Evolutionary conservation across 2,888 invertebrate genomes (phyloP).

Genomic region (Myopa testacea): DNA sequence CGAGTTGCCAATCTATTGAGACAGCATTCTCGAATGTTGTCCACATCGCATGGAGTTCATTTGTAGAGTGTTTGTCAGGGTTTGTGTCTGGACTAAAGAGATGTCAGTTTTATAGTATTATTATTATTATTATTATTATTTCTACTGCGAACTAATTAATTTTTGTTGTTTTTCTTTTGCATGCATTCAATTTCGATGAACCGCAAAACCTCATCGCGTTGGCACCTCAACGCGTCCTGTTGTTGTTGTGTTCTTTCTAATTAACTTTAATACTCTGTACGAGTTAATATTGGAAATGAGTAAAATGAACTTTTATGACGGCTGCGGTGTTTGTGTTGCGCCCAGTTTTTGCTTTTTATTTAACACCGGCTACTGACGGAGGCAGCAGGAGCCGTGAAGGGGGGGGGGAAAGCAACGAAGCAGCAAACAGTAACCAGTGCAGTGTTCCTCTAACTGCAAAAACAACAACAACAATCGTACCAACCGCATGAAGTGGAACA

Average conservation of each 20-base stretch:
- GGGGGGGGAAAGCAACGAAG: not conserved
- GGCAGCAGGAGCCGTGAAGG: not conserved
- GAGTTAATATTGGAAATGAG: not conserved
- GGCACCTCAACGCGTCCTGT: not conserved
- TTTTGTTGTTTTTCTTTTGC: too few species aligned
- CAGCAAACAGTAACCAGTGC: constrained; percentile 2
- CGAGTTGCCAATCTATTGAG: not conserved
- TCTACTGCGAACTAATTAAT: too few species aligned
- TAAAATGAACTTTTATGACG: not conserved
- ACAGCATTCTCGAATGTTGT: not conserved
- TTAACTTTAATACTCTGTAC: constrained; percentile 4
- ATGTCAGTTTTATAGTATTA: too few species aligned
- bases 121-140: too few species aligned
- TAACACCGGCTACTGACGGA: not conserved
- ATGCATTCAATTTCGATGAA: not conserved
- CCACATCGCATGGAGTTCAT: too few species aligned
- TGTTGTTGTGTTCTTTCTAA: not conserved
- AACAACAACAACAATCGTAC: not conserved
- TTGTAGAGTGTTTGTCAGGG: too few species aligned
- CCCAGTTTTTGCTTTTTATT: not conserved
- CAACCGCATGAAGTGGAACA: not conserved
- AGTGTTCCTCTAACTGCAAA: not conserved
- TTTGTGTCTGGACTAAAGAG: too few species aligned
- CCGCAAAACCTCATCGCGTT: not conserved
- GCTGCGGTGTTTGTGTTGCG: not conserved